These are phyloP conservation scores for Gerris buenoi DNA, from an alignment of 1,140 invertebrate species.

Conservation along the genomic window DNA sequence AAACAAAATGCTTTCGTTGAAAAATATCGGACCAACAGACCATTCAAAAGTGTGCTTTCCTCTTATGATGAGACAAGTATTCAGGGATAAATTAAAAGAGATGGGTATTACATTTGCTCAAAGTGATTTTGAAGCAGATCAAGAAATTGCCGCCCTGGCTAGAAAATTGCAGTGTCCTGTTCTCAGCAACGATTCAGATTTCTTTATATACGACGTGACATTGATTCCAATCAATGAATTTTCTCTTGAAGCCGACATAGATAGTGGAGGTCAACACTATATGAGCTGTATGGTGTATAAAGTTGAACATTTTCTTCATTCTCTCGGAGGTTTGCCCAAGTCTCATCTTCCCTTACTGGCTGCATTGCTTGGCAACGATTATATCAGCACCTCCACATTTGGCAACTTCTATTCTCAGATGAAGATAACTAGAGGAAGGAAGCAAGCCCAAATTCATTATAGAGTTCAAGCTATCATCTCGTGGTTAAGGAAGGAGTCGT, in stretches of 20 bases:
- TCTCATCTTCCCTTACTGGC: conserved; percentile 57
- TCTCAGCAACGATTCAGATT: conserved; percentile 80
- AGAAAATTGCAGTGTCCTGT: conserved; percentile 60
- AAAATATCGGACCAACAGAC: conserved; percentile 7
- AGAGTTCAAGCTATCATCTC: conserved; percentile 47
- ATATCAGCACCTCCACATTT: conserved; percentile 51
- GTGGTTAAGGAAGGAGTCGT: conserved; percentile 55
- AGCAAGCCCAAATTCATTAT: conserved; percentile 36
- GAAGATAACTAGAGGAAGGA: conserved; percentile 41
- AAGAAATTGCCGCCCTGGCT: conserved; percentile 62
- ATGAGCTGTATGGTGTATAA: conserved; percentile 54
- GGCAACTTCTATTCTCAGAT: conserved; percentile 49
- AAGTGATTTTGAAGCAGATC: conserved; percentile 75
- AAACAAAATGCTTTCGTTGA: conserved; percentile 36
- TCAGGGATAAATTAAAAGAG: conserved; percentile 46
- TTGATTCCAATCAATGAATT: conserved; percentile 65
- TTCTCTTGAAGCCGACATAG: conserved; percentile 26
- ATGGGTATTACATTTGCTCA: conserved; percentile 47
- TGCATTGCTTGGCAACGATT: conserved; percentile 76
- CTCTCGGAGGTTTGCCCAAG: conserved; percentile 46
- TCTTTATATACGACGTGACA: conserved; percentile 66
- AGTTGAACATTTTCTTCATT: conserved; percentile 47
- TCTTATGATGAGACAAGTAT: conserved; percentile 50
- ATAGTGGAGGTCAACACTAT: conserved; percentile 17
- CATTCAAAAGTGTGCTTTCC: conserved; percentile 40